Evolutionary conservation across 2,888 invertebrate species (phyloP), one percentile per base, ranked within the genome.

Genomic region (Papilio protenor): DNA sequence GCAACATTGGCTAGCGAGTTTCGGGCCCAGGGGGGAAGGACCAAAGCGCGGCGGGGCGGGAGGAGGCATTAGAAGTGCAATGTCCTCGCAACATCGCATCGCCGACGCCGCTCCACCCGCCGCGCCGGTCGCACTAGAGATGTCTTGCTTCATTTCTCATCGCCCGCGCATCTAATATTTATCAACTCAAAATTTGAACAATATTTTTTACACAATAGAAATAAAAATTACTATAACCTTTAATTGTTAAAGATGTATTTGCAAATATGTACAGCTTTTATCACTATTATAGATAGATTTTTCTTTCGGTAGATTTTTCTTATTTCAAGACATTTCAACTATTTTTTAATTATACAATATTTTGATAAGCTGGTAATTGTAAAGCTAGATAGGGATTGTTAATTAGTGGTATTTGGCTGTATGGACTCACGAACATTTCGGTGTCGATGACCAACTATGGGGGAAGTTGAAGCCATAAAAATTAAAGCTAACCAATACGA

Each of bases 401-500:
- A 87, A 87, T 87, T 87, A 87, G 84, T 85, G 85, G 83, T 86
- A 88, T 87, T 87, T 89, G 84, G 85, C 83, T 84, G 82, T 82
- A 78, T 77, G 81, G 84, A 87, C 86, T 87, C 89, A 85, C 84
- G 80, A 81, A 82, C 82, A 81, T 78, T 82, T 83, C 87, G 92
- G 93, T 93, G 89, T 94, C 94, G 91, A 91, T 93, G 91, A 92
- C 92, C 90, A 92, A 86, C 86, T 86, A 69, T 86, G 85, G 88
- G 91, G 94, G 92, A 92, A 91, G 90, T 89, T 89, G 94, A 94
- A 94, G 89, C 94, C 94, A 86, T 90, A 92, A 86, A 88, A 92
- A 85, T 87, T 87, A 84, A 87, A 84, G 84, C 83, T 82, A 83
- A 84, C 83, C 83, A 85, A 84, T 84, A 82, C 83, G 86, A 88